Percentiles rank a stretch among this genome's conserved stretches.
These are phyloP conservation scores for Phytoseiulus persimilis DNA, from an alignment of 2,888 invertebrate species.

Conservation along the genomic window DNA sequence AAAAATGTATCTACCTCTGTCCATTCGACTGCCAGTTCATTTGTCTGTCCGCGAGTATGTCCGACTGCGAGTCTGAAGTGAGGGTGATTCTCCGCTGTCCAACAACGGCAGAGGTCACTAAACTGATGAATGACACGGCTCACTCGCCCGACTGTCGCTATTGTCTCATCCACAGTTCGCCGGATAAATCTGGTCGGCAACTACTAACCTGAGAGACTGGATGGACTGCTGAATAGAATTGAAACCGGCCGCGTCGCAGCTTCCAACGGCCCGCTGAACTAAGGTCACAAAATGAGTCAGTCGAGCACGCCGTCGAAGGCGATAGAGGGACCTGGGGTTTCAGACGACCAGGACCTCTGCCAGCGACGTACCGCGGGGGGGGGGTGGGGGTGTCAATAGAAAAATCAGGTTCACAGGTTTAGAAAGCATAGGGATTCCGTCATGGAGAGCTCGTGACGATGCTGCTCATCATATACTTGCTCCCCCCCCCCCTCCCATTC, in stretches of 20 bases:
- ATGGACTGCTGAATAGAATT: neutral
- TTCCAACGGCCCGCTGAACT: neutral
- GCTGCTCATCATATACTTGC: too few relatives aligned
- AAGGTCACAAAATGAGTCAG: neutral
- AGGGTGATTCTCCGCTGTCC: neutral
- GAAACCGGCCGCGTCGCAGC: neutral
- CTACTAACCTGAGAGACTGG: neutral
- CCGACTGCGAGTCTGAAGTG: neutral
- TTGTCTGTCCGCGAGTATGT: neutral
- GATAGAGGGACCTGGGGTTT: too few relatives aligned
- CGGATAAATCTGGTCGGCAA: neutral
- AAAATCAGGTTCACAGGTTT: too few relatives aligned
- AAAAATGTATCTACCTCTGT: neutral
- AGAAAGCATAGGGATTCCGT: too few relatives aligned
- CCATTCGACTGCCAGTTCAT: neutral
- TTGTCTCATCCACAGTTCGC: neutral
- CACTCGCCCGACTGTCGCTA: neutral
- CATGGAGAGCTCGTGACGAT: too few relatives aligned
- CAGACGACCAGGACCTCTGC: too few relatives aligned
- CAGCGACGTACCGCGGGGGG: too few relatives aligned
- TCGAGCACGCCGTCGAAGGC: neutral
- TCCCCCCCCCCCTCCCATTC: too few relatives aligned
- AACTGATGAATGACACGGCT: neutral
- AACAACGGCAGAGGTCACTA: neutral
- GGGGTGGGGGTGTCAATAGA: too few relatives aligned